Evolutionary conservation across 2,113 vertebrate genomes (phyloP).

Genomic region (Kryptolebias marmoratus): DNA sequence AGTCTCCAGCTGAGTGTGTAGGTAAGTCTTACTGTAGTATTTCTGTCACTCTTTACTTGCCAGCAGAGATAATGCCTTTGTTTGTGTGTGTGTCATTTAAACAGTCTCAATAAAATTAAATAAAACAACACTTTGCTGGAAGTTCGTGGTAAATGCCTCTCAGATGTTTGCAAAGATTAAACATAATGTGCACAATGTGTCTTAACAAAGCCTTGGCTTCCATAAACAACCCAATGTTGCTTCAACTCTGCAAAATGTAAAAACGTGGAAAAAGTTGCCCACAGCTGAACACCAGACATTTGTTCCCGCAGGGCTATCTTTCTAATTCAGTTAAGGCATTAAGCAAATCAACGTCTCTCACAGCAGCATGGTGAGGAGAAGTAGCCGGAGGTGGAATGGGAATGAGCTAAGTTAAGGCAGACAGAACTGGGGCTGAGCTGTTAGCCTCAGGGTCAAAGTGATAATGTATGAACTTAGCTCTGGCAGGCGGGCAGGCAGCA

Average conservation of each 20-base stretch:
- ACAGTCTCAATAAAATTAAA: slow-evolving; percentile 27
- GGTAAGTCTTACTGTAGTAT: background rate
- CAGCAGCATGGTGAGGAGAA: slow-evolving; percentile 45
- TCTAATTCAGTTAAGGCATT: slow-evolving; percentile 68
- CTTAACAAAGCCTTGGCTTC: slow-evolving; percentile 41
- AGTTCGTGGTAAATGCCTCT: no score
- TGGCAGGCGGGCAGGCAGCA: slow-evolving; percentile 47
- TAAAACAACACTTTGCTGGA: background rate
- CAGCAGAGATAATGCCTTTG: background rate
- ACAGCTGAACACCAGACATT: slow-evolving; percentile 39
- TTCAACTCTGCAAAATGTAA: slow-evolving; percentile 20
- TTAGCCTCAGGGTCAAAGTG: slow-evolving; percentile 73
- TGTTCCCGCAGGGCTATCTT: slow-evolving; percentile 57
- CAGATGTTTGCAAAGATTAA: slow-evolving; percentile 47
- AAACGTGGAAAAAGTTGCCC: slow-evolving; percentile 35
- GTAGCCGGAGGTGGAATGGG: slow-evolving; percentile 63
- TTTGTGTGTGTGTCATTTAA: slow-evolving; percentile 19
- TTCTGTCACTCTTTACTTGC: slow-evolving; percentile 11
- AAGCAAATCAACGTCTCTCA: slow-evolving; percentile 66
- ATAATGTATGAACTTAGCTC: slow-evolving; percentile 74
- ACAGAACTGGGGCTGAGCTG: slow-evolving; percentile 75
- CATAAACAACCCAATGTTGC: slow-evolving; percentile 40
- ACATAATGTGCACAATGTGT: slow-evolving; percentile 32
- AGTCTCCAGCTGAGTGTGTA: slow-evolving; percentile 22
- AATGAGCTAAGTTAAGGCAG: slow-evolving; percentile 73